Conservation (phyloP, 2,888 invertebrate species). For the Troilus luridus region DNA sequence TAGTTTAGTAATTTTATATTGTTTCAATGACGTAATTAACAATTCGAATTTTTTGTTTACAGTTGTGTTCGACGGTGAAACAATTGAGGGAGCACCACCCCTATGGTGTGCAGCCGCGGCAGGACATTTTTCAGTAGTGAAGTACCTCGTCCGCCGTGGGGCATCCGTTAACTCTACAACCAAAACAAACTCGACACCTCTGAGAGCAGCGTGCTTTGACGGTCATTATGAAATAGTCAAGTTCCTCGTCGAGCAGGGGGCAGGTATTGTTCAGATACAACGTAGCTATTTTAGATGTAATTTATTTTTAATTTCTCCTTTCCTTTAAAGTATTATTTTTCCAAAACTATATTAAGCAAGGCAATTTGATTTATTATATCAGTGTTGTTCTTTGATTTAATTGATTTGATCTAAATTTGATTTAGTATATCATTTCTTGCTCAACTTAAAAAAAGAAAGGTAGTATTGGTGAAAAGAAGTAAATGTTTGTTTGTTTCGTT, state of each 20-base stretch:
- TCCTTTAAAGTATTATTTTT: neutral
- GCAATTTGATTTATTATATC: neutral
- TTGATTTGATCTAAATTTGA: no score
- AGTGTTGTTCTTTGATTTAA: no score
- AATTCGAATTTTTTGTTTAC: conserved; percentile 67
- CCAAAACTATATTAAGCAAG: neutral
- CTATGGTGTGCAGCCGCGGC: conserved; percentile 98
- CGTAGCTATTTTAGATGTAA: no score
- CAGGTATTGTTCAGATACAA: conserved; percentile 73
- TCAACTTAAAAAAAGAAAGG: no score
- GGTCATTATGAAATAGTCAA: conserved; percentile 95
- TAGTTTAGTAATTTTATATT: neutral
- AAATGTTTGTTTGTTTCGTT: no score
- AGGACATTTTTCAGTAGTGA: conserved; percentile 90
- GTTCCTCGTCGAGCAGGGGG: conserved; percentile 90
- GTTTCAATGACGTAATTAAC: neutral
- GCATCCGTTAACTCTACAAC: conserved; percentile 96
- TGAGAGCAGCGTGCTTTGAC: conserved; percentile 96
- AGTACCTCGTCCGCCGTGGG: conserved; percentile 85
- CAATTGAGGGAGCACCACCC: conserved; percentile 96
- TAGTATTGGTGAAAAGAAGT: no score
- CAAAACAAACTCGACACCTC: conserved; percentile 93
- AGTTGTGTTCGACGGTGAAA: conserved; percentile 97
- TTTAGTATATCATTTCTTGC: no score
- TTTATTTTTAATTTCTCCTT: neutral